A percentile compares a stretch with the other conserved stretches of the same genome.
Conservation (phyloP, 2,113 vertebrate genomes). For the Apodemus sylvaticus region DNA sequence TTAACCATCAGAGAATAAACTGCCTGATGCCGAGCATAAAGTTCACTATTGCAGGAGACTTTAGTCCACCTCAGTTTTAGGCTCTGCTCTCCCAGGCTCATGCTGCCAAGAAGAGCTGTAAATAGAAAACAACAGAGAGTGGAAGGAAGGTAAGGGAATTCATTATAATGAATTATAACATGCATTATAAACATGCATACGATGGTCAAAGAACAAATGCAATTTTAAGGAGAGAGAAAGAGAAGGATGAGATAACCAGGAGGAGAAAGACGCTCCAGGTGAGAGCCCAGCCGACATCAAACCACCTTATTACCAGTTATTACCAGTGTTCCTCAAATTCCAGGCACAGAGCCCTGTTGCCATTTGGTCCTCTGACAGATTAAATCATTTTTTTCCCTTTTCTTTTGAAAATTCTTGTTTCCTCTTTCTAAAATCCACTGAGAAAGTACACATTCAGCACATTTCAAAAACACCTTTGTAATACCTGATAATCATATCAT, state of each 20-base stretch:
- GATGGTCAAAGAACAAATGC: too few relatives aligned
- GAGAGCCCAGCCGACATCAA: background rate
- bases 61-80: background rate
- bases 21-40: background rate
- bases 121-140: background rate
- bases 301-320: background rate
- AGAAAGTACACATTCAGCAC: background rate
- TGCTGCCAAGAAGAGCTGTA: background rate
- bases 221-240: background rate
- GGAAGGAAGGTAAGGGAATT: background rate
- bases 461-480: background rate
- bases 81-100: background rate
- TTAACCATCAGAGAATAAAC: background rate
- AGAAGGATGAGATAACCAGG: background rate
- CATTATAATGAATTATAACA: too few relatives aligned
- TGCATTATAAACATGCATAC: too few relatives aligned
- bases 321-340: background rate
- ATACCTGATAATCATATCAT: background rate
- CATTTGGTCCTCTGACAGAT: background rate
- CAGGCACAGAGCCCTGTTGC: background rate
- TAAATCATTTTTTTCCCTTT: background rate
- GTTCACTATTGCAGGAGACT: background rate
- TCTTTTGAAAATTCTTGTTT: background rate
- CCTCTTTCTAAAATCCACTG: background rate
- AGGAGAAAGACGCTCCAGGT: background rate